A percentile compares a stretch with the other conserved stretches of the same genome.
phyloP scores from a whole-genome alignment of 1,140 invertebrate species.

The Drosophila leontia region DNA sequence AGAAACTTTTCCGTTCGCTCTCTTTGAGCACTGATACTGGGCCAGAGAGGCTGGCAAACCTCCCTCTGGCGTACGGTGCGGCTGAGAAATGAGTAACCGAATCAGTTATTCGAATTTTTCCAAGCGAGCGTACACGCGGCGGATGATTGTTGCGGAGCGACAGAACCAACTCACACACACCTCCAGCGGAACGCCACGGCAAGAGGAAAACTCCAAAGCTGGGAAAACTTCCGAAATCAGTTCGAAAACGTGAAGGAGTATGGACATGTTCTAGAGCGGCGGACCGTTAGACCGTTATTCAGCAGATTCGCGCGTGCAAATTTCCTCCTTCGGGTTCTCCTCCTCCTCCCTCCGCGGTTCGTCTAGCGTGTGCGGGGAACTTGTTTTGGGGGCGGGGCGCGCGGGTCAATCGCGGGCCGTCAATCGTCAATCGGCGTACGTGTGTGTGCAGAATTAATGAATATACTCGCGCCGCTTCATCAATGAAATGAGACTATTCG shows the following conservation, averaged over 20 bases:
- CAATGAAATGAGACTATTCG: conserved; percentile 49
- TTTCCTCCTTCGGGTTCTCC: conserved; percentile 1
- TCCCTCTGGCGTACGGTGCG: conserved; percentile 6
- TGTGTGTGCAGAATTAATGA: conserved; percentile 65
- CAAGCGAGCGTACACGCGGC: conserved; percentile 16
- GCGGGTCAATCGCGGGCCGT: conserved; percentile 30
- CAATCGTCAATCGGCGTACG: conserved; percentile 30
- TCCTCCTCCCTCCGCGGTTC: neutral
- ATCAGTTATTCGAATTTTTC: conserved; percentile 15
- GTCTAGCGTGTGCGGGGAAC: conserved; percentile 30
- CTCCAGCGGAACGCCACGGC: neutral
- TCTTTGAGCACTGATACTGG: neutral
- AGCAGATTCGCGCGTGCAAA: conserved; percentile 50
- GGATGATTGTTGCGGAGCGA: conserved; percentile 6
- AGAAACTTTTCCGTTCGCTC: neutral
- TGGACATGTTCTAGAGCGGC: conserved; percentile 52
- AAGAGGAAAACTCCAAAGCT: neutral
- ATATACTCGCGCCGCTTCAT: conserved; percentile 54
- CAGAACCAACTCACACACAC: conserved; percentile 2
- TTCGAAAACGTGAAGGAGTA: conserved; percentile 45
- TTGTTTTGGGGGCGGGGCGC: conserved; percentile 45
- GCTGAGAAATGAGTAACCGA: conserved; percentile 4
- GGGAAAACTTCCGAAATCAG: conserved; percentile 1
- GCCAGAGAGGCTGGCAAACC: neutral
- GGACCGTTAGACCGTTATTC: conserved; percentile 32